Base-by-base conservation (phyloP, 2,797 vertebrate species). In the Gymnoscopelus braueri region DNA sequence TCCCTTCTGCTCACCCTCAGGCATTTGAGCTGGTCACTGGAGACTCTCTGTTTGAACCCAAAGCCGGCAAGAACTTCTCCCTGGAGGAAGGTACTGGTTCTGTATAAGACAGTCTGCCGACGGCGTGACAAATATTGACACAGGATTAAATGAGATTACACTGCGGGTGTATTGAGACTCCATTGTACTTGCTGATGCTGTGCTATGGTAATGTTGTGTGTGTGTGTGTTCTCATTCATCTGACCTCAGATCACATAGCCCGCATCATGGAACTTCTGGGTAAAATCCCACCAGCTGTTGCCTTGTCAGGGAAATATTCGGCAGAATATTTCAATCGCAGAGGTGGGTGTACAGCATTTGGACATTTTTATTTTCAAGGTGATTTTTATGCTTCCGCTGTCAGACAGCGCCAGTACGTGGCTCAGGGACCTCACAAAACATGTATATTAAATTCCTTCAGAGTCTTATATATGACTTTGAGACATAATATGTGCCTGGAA, bases 41-140 rank as follows among this genome's bases (percentile, higher is more conserved):
- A 62, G 91, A 95, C 72, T 53, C 75, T 0, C 88, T 96, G 19
- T 96, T 96, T 81, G 93, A 94, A 68, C 96, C 96, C 65, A 94
- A 92, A 85, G 88, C 91, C 57, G 83, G 92, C 19, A 89, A 91
- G 14, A 89, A 86, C 13, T 91, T 94, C 84, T 95, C 95, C 67
- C 89, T 93, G 87, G 93, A 96, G 70, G 95, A 96, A 59, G 96
- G 96, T 97, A 91, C 81, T 56, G 96, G 96, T 97, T 91, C 81
- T 56, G 76, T 80, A 49, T 55, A 54, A 23, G 23, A 72, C 66
- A 62, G 54, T 5, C 13, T 15, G 19, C 44, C 57, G 15, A 68
- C 58, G 39, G 32, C 3, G 2, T 63, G 23, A 79, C 14, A 55
- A 56, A n/a, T 59, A 52, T 52, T 78, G 59, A 70, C 65, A 67